A percentile compares a stretch with the other conserved stretches of the same genome.
These are phyloP conservation scores for Cephus pygmeus DNA, from an alignment of 2,888 invertebrate genomes.

Conservation along the genomic window DNA sequence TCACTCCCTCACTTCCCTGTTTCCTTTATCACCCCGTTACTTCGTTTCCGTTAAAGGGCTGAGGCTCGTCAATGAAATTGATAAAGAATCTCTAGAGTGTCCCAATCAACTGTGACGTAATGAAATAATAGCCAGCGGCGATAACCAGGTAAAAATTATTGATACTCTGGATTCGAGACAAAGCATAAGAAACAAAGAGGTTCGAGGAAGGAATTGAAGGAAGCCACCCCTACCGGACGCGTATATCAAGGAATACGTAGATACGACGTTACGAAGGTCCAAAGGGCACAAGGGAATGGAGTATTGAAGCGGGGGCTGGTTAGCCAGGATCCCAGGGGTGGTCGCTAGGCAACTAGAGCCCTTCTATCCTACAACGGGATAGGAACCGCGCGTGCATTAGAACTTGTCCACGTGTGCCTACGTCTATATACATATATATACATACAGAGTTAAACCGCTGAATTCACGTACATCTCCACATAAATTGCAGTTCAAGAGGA, in stretches of 20 bases:
- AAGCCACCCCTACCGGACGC: not conserved
- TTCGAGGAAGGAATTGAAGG: not conserved
- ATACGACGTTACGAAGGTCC: not conserved
- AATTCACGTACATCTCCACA: no score
- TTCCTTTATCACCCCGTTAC: not conserved
- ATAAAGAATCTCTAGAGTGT: not conserved
- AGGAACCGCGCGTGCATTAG: not conserved
- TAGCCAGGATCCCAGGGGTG: slow-evolving; percentile 34
- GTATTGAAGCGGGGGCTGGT: slow-evolving; percentile 19
- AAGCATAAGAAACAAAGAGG: not conserved
- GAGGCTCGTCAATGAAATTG: not conserved
- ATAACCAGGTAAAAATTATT: not conserved
- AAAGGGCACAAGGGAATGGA: not conserved
- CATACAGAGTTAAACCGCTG: no score
- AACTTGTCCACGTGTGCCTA: not conserved
- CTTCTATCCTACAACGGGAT: slow-evolving; percentile 27
- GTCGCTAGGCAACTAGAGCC: slow-evolving; percentile 57
- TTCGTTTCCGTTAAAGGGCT: not conserved
- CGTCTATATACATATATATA: not conserved
- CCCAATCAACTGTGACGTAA: not conserved
- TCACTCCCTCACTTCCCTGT: not conserved
- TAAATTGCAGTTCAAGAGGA: not conserved
- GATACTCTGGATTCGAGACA: not conserved
- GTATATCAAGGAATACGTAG: not conserved
- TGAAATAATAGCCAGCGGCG: not conserved